Conservation (phyloP, 2,888 invertebrate genomes). For the Pherbina coryleti region DNA sequence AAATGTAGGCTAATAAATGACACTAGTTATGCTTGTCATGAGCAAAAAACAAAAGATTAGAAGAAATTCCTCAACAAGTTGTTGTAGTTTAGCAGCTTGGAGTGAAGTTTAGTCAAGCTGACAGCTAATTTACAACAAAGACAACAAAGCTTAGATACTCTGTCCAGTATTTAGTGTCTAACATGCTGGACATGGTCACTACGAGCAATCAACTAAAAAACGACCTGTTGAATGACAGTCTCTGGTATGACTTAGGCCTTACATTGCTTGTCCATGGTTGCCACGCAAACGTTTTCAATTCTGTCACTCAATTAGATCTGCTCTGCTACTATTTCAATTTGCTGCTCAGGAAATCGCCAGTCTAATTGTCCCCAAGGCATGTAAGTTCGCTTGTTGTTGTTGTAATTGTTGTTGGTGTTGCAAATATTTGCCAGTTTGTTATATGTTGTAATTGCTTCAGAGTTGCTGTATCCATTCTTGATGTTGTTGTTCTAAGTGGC, state of each 20-base stretch:
- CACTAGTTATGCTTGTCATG: not conserved
- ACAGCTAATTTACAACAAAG: not conserved
- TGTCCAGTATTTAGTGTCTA: not conserved
- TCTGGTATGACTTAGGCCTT: not conserved
- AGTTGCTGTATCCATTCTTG: not conserved
- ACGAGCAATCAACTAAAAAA: not conserved
- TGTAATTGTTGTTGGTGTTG: not conserved
- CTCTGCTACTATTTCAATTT: slow-evolving; percentile 38
- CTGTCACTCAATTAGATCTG: slow-evolving; percentile 4
- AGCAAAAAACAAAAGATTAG: not conserved
- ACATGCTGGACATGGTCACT: not conserved
- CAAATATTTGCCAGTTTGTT: not conserved
- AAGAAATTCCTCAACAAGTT: not conserved
- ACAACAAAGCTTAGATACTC: not conserved
- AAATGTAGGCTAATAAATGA: slow-evolving; percentile 18
- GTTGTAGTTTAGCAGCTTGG: not conserved
- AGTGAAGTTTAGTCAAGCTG: not conserved
- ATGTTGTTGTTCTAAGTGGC: too few species aligned
- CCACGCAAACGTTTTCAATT: not conserved
- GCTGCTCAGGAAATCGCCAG: slow-evolving; percentile 43
- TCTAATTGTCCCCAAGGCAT: slow-evolving; percentile 42
- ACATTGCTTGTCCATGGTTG: not conserved
- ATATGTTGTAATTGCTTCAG: not conserved
- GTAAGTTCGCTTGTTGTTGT: not conserved
- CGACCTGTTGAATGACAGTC: slow-evolving; percentile 18